Conservation (phyloP, 2,797 vertebrate species). For the Tamandua tetradactyla region DNA sequence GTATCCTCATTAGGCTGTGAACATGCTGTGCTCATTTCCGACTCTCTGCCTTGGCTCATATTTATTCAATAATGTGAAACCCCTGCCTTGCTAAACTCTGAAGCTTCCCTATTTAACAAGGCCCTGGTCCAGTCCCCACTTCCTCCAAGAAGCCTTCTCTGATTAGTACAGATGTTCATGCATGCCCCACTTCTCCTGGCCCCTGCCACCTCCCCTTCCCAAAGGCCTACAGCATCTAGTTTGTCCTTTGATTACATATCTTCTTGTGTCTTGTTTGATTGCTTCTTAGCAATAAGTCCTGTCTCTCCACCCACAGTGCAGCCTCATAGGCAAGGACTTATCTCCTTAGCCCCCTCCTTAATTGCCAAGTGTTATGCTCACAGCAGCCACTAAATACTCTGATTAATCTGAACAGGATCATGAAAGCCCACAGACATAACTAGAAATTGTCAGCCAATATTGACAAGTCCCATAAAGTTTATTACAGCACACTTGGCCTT, state of each 20-base stretch:
- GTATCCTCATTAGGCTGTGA: constrained; percentile 58
- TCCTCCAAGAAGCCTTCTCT: constrained; percentile 39
- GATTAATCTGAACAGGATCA: constrained; percentile 51
- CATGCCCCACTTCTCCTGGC: accelerated
- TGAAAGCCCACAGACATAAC: constrained; percentile 55
- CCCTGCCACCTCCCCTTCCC: background rate
- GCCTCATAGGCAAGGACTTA: constrained; percentile 51
- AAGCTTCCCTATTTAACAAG: constrained; percentile 46
- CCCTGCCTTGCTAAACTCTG: constrained; percentile 69
- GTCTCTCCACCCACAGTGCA: background rate
- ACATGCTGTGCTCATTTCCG: constrained; percentile 74
- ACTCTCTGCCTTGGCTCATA: constrained; percentile 23
- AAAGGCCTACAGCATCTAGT: background rate
- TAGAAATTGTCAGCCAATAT: constrained; percentile 70
- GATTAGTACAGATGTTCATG: background rate
- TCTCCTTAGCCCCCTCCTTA: background rate
- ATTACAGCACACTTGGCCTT: constrained; percentile 47
- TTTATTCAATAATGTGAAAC: constrained; percentile 70
- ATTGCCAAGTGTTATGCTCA: background rate
- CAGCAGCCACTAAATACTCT: constrained; percentile 36
- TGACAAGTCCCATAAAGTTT: constrained; percentile 66
- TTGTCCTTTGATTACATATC: background rate
- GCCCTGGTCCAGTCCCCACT: background rate
- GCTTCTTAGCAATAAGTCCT: constrained; percentile 35
- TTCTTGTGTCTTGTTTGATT: constrained; percentile 31